Conservation (phyloP, 1,140 invertebrate genomes). For the Protaetia brevitarsis region DNA sequence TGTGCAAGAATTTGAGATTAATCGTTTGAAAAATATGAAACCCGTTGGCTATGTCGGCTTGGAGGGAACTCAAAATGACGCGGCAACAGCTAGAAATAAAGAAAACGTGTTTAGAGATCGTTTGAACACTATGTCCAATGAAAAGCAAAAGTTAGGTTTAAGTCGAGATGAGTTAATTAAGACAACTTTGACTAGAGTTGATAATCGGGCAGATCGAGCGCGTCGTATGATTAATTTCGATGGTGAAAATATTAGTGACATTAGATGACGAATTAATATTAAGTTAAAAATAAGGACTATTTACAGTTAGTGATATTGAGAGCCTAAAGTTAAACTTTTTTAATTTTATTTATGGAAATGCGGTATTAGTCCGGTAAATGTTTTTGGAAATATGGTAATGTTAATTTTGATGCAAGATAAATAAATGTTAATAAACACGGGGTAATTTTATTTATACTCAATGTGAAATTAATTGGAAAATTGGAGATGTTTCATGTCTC, state of each 20-base stretch:
- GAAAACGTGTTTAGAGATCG: constrained; percentile 28
- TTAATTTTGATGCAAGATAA: no score
- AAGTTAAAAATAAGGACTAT: no score
- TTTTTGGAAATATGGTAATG: no score
- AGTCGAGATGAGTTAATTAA: constrained; percentile 15
- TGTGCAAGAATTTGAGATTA: constrained; percentile 48
- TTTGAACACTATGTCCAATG: constrained; percentile 19
- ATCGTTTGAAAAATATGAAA: constrained; percentile 34
- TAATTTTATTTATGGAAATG: no score
- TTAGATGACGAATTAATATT: not conserved
- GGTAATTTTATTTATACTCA: no score
- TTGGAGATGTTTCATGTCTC: no score
- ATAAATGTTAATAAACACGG: no score
- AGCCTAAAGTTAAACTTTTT: no score
- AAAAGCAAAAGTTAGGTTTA: constrained; percentile 7
- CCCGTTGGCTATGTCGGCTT: constrained; percentile 42
- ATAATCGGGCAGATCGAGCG: constrained; percentile 13
- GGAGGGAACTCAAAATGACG: constrained; percentile 18
- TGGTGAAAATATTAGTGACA: constrained; percentile 18
- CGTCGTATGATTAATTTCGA: constrained; percentile 25
- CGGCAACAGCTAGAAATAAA: constrained; percentile 18
- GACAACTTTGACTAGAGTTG: constrained; percentile 21
- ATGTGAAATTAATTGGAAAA: no score
- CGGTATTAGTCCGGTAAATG: no score
- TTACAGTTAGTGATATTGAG: no score